Evolutionary conservation across 2,113 vertebrate species (phyloP).

Genomic region (Trachemys scripta): DNA sequence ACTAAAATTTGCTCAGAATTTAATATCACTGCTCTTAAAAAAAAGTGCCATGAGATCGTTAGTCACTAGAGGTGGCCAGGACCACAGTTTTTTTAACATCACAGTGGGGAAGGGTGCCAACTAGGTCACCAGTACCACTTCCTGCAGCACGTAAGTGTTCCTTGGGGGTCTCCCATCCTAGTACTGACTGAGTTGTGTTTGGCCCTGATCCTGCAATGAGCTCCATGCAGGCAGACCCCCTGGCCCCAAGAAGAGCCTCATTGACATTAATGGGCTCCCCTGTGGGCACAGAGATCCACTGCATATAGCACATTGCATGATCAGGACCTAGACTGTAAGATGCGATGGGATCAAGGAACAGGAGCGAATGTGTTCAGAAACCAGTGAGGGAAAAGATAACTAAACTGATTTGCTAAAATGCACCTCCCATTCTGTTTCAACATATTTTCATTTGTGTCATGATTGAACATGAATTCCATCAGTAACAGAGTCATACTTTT

Average conservation of each 20-base stretch:
- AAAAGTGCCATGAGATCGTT: background rate
- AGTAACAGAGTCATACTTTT: background rate
- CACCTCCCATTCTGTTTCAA: background rate
- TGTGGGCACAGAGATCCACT: background rate
- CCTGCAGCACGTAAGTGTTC: background rate
- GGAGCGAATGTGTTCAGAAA: background rate
- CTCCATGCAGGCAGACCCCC: background rate
- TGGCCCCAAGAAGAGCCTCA: background rate
- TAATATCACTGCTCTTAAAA: background rate
- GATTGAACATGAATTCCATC: background rate
- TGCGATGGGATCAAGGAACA: rapidly evolving
- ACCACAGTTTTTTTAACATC: no score
- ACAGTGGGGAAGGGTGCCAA: background rate
- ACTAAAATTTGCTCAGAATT: background rate
- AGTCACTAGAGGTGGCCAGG: background rate
- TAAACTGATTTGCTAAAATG: background rate
- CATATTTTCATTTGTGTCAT: rapidly evolving
- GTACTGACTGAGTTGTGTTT: background rate
- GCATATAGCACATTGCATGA: background rate
- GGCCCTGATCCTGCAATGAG: background rate
- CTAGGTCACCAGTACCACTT: background rate
- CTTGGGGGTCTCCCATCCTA: background rate
- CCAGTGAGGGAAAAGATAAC: background rate
- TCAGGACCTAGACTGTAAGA: background rate
- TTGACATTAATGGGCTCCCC: rapidly evolving